A percentile compares a stretch with the other conserved stretches of the same genome.
These are phyloP conservation scores for Drosophila pegasa DNA, from an alignment of 2,888 invertebrate genomes.

Conservation along the genomic window DNA sequence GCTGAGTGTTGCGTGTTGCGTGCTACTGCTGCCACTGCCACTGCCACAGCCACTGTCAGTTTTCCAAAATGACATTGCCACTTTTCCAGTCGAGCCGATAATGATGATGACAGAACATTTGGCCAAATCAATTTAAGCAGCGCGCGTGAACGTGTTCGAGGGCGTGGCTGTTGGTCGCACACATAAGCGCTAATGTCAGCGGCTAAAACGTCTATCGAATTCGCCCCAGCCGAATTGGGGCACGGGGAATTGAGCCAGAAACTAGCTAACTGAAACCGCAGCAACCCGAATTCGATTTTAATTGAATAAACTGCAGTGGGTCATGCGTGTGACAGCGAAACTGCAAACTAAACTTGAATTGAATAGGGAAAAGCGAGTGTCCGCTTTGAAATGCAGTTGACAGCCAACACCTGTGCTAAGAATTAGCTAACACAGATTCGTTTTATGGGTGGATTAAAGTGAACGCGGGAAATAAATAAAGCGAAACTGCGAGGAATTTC, in stretches of 20 bases:
- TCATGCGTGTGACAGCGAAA: conserved; percentile 1
- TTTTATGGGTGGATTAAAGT: background rate
- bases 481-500: no score
- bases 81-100: conserved; percentile 58
- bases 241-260: conserved; percentile 5
- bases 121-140: conserved; percentile 66
- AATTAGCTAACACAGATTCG: background rate
- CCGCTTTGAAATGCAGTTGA: background rate
- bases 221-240: conserved; percentile 10
- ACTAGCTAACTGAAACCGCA: conserved; percentile 8
- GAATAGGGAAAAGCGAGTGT: background rate
- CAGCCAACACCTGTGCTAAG: background rate
- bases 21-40: conserved; percentile 16
- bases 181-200: conserved; percentile 34
- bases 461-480: background rate
- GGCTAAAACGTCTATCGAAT: conserved; percentile 18
- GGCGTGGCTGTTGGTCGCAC: conserved; percentile 31
- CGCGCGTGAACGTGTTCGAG: conserved; percentile 23
- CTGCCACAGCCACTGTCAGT: conserved; percentile 15
- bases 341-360: conserved; percentile 7
- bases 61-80: conserved; percentile 55
- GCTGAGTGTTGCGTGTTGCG: conserved; percentile 38
- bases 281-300: background rate
- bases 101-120: conserved; percentile 72
- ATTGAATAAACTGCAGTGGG: conserved; percentile 18